Base-by-base conservation (phyloP, 2,113 vertebrate genomes). In the Alosa alosa region DNA sequence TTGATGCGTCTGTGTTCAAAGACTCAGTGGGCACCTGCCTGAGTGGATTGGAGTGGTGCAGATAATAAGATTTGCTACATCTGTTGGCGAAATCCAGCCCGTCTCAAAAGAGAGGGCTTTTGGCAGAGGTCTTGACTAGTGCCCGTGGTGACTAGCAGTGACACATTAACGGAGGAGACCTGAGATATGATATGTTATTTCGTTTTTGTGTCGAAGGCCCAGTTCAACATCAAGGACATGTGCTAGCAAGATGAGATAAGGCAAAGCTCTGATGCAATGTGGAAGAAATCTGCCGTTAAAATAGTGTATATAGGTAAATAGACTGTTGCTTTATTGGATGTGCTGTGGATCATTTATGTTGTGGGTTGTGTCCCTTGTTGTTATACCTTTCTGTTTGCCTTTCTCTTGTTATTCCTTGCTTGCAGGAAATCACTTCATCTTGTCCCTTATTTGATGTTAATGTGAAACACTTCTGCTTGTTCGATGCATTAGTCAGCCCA, bases 31-130 rank as follows among this genome's bases (percentile, higher is more conserved):
- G 72, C 72, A 39, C 72, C 36, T 78, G 72, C 31, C 36, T 39
- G 72, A 39, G 72, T 78, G 72, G 36, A 78, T 39, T 39, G 31
- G 4, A 11, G 72, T 2, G 36, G 10, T 36, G 17, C 25, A 78
- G 72, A 78, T 78, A 78, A 78, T 78, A 9, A 41, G 72, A 78
- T 78, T 78, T 78, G 72, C 72, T 78, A 78, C 72, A 78, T 78
- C 31, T 78, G 72, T 78, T 15, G 72, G 72, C 4, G 13, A 78
- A 39, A 78, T 39, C 72, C 72, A 13, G 36, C 72, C 72, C 15
- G 31, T 5, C 72, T 78, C 31, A 11, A 78, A 11, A 78, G 13
- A 78, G 13, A 78, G 36, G 72, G 72, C 31, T 78, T 78, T 36
- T 39, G 31, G 31, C 72, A 78, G 64, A 31, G 72, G 10, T 6